A percentile compares a stretch with the other conserved stretches of the same genome.
Conservation (phyloP, 2,113 vertebrate genomes). For the Tragelaphus strepsiceros region DNA sequence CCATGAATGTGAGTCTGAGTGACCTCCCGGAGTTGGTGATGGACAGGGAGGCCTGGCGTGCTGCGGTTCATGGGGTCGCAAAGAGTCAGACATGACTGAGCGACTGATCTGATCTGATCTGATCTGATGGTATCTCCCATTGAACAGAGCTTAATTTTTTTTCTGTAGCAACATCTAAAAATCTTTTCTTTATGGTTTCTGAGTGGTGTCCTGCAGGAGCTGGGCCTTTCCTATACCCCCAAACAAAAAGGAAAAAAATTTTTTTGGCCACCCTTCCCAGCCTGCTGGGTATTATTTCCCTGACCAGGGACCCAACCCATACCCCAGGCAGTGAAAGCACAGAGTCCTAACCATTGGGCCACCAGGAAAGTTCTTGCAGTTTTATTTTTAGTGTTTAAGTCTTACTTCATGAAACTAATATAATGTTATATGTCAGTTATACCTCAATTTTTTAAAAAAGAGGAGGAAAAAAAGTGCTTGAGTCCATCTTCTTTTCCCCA, state of each 20-base stretch:
- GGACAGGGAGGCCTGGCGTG: no score
- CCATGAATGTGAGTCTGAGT: no score
- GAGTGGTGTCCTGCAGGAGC: not conserved
- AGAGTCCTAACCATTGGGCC: not conserved
- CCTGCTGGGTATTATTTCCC: not conserved
- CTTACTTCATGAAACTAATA: not conserved
- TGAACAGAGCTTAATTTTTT: not conserved
- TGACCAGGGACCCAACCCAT: not conserved
- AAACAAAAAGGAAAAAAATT: not conserved
- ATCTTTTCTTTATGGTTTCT: not conserved
- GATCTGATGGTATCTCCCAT: not conserved
- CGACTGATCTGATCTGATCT: no score
- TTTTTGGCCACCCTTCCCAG: not conserved
- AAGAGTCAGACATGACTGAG: no score
- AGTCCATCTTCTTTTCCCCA: not conserved
- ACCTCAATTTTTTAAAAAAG: not conserved
- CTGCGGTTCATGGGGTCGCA: no score
- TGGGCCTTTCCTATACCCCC: not conserved
- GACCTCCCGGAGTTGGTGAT: no score
- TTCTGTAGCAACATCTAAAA: not conserved
- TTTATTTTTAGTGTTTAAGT: not conserved
- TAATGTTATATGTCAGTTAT: not conserved
- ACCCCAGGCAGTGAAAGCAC: not conserved
- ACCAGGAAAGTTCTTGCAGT: not conserved
- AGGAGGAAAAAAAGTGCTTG: not conserved